phyloP scores from a whole-genome alignment of 2,888 invertebrate species.

The Heteromyza rotundicornis region DNA sequence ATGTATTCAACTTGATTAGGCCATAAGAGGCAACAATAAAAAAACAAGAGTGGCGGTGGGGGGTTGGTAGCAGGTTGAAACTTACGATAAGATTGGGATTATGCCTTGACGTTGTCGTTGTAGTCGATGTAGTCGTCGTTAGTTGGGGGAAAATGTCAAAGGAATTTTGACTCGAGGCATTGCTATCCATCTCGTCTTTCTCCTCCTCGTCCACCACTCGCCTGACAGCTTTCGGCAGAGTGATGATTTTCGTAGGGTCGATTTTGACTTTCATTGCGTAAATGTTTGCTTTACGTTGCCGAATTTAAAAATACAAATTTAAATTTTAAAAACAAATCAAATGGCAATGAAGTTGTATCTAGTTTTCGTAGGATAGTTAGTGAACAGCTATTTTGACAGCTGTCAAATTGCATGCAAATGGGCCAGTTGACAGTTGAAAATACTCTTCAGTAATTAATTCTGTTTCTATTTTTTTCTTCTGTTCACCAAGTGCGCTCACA shows the following conservation, averaged over 20 bases:
- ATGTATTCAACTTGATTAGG: too few species aligned
- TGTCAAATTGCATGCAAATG: too few species aligned
- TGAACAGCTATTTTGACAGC: constrained; percentile 14
- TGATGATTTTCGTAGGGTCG: constrained; percentile 37
- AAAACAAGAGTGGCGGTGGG: too few species aligned
- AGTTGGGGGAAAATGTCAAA: constrained; percentile 48
- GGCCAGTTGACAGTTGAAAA: constrained; percentile 18
- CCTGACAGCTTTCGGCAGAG: constrained; percentile 16
- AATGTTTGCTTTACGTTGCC: constrained; percentile 1
- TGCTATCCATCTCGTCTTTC: constrained; percentile 10
- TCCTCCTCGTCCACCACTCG: constrained; percentile 20
- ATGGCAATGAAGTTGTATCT: too few species aligned
- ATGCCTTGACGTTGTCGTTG: constrained; percentile 46
- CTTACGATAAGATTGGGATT: constrained; percentile 60
- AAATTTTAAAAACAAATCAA: neutral
- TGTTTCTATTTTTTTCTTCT: too few species aligned
- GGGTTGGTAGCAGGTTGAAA: too few species aligned
- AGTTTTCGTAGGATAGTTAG: too few species aligned
- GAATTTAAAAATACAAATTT: neutral
- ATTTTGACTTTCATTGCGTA: constrained; percentile 54
- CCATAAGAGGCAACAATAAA: too few species aligned
- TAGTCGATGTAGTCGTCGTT: constrained; percentile 44
- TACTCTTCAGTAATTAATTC: too few species aligned
- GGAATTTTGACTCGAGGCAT: constrained; percentile 20
- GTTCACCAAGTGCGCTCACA: too few species aligned